phyloP scores from a whole-genome alignment of 2,888 invertebrate species.

The Acrobeloides nanus region DNA sequence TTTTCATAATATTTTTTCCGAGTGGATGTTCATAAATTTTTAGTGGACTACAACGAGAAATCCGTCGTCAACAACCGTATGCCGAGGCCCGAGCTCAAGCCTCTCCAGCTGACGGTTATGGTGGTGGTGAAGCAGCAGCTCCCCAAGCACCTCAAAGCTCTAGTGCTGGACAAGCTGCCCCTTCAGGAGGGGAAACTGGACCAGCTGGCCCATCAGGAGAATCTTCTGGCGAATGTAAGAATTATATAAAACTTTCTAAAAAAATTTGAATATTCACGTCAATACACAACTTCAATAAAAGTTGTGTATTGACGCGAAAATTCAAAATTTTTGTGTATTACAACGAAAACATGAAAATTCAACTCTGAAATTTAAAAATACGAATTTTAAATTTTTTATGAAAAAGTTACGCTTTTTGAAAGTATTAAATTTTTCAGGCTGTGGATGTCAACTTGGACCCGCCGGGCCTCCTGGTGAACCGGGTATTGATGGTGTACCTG shows the following conservation, averaged over 20 bases:
- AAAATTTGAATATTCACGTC: not conserved
- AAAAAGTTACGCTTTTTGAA: no score
- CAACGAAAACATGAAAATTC: no score
- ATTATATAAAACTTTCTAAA: constrained; percentile 7
- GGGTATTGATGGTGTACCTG: constrained; percentile 22
- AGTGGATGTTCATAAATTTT: not conserved
- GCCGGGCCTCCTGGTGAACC: constrained; percentile 32
- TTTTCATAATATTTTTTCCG: not conserved
- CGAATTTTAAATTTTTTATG: no score
- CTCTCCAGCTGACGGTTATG: constrained; percentile 11
- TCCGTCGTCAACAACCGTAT: constrained; percentile 31
- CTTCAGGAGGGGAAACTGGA: not conserved
- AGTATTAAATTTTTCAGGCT: constrained; percentile 10
- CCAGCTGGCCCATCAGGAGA: constrained; percentile 5
- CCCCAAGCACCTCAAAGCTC: constrained; percentile 6
- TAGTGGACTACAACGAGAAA: constrained; percentile 17
- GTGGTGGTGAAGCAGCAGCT: constrained; percentile 8
- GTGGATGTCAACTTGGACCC: constrained; percentile 31
- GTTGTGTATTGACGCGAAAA: no score
- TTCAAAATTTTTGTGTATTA: no score
- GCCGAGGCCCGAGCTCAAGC: constrained; percentile 8
- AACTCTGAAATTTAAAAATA: no score
- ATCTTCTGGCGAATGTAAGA: constrained; percentile 6
- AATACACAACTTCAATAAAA: no score
- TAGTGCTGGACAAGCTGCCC: constrained; percentile 2